phyloP scores from a whole-genome alignment of 2,888 invertebrate genomes.

The Leucophenga montana region DNA sequence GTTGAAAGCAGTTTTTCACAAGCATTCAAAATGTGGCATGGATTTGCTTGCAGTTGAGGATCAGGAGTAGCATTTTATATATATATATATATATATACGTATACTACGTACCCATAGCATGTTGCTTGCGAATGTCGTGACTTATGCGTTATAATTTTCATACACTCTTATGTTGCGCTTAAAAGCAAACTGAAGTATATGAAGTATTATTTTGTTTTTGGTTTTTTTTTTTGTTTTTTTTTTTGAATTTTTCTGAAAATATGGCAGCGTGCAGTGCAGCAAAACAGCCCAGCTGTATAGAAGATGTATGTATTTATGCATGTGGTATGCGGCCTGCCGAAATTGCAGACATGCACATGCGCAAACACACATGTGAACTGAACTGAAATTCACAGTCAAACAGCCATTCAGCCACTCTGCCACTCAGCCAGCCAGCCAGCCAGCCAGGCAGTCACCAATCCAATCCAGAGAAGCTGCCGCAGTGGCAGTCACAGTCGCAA shows the following conservation, averaged over 20 bases:
- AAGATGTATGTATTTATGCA: conserved; percentile 7
- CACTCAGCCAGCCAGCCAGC: too few species aligned
- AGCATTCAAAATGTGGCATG: conserved; percentile 23
- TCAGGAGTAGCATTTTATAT: conserved; percentile 3
- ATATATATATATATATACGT: too few species aligned
- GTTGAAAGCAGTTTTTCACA: conserved; percentile 52
- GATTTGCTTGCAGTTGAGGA: not conserved
- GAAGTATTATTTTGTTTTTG: conserved; percentile 37
- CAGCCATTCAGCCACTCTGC: too few species aligned
- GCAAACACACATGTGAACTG: not conserved
- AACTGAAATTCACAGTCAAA: too few species aligned
- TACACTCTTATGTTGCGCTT: conserved; percentile 42
- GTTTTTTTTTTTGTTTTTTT: conserved; percentile 29
- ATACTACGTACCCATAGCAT: not conserved
- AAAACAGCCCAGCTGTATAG: conserved; percentile 35
- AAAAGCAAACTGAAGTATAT: conserved; percentile 42
- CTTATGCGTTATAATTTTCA: conserved; percentile 66
- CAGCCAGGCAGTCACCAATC: not conserved
- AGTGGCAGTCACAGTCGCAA: not conserved
- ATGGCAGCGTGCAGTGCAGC: too few species aligned
- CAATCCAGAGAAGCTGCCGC: not conserved
- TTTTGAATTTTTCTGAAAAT: too few species aligned
- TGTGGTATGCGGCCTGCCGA: conserved; percentile 33
- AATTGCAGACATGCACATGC: conserved; percentile 8
- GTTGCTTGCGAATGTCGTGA: conserved; percentile 54